Evolutionary conservation across 2,888 invertebrate species (phyloP), one percentile per base, ranked within the genome.

Genomic region (Eutolmus rufibarbis): DNA sequence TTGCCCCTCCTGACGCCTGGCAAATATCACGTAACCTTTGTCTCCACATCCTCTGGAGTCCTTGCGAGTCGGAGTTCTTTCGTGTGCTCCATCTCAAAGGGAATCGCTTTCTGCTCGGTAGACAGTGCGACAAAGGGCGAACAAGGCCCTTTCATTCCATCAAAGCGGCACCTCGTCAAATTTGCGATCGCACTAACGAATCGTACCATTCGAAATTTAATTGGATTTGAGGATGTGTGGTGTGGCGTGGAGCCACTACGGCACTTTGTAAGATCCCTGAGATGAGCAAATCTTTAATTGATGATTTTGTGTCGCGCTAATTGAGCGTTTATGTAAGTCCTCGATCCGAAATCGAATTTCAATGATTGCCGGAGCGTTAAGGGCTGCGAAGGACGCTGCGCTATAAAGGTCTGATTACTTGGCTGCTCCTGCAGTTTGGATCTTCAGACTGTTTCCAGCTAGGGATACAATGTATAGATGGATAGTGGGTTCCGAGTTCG

Each of bases 211-310:
- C 51, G 51, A 79, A 79, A 79, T 79, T 79, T 79, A 79, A 79
- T 79, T 79, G 79, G 79, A 79, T 79, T 79, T 79, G 16, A 46
- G 46, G 51, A 79, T 78, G 56, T 79, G 79, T 79, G 78, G 28
- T 23, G 51, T 34, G 37, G 34, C 51, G 51, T 4, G 51, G 28
- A n/a, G 79, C 23, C 31, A n/a, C 79, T 79, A 31, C 19, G 51
- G 79, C 79, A 51, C 79, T 79, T 79, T 79, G 79, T 46, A 79
- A 79, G 79, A 79, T 51, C 28, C 12, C 51, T 79, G 46, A 79
- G 79, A 79, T 56, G 79, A 31, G 51, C 79, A 79, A 79, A 79
- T 79, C 51, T 79, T 31, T 79, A 79, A 79, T 79, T 51, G 79
- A 51, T 28, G 46, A 79, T 56, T 79, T 79, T 79, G 51, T 79